Base-by-base conservation (phyloP, 1,140 invertebrate species). In the Micrasema minimum region DNA sequence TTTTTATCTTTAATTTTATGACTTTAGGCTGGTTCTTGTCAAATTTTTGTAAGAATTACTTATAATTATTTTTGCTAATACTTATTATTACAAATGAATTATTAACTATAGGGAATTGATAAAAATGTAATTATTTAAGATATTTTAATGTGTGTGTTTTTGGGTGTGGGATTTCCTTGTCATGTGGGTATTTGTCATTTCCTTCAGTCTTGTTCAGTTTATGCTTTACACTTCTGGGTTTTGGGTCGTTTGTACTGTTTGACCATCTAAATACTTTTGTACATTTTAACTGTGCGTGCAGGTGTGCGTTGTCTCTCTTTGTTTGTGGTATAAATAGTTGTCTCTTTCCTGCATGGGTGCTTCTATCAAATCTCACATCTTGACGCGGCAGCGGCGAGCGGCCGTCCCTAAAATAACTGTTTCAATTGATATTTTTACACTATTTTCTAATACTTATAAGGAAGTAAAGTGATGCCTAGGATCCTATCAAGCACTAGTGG, bases 371-470 rank as follows among this genome's bases (percentile, higher is more conserved):
- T 69, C 66, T 71, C 73, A 66, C 69, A 66, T 69, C 66, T 72
- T 68, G 66, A 72, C 68, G 73, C 69, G 70, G 70, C 74, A 75
- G 50, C 74, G 74, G 74, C 74, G 74, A 67, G 74, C 74, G 74
- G 74, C 74, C 72, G 72, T 75, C 72, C 37, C 26, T 31, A 31
- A 31, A 2, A 7, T 31, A 4, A 31, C 26, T 31, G 7, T 31
- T 31, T 4, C 26, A 4, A 4, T 31, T 31, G 26, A 2, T 31
- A 31, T 31, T 31, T 31, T 45, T 16, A n/a, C 11, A 45, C 41
- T n/a, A 31, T 7, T 7, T 31, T 7, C 7, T 31, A n/a, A n/a
- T n/a, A n/a, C 26, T 7, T 31, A 31, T 31, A 31, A 31, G 26
- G 26, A 4, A 7, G 26, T 31, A 31, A 31, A 31, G 7, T 7